Conservation (phyloP, 2,888 invertebrate genomes). For the Embidobia sp. region DNA sequence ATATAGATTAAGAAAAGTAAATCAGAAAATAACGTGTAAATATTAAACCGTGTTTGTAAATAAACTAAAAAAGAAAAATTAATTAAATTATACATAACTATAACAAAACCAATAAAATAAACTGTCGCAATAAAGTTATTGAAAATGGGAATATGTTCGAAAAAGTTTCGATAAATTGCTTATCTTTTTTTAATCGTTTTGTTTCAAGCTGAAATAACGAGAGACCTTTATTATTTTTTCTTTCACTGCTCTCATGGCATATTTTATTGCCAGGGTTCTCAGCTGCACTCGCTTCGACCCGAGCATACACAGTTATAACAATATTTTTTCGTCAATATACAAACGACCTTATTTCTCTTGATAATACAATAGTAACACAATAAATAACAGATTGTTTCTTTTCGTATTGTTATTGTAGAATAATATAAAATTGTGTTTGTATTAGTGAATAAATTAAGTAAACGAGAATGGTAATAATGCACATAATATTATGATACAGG, state of each 20-base stretch:
- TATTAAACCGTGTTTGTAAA: too few relatives aligned
- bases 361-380: conserved; percentile 73
- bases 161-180: conserved; percentile 7
- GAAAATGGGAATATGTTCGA: too few relatives aligned
- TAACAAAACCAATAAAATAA: too few relatives aligned
- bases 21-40: too few relatives aligned
- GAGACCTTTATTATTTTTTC: conserved; percentile 33
- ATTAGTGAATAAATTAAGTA: conserved; percentile 79
- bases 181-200: neutral
- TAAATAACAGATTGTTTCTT: conserved; percentile 73
- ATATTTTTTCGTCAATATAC: conserved; percentile 78
- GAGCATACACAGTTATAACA: conserved; percentile 77
- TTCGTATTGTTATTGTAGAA: conserved; percentile 67
- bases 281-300: conserved; percentile 69
- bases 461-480: conserved; percentile 73
- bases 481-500: conserved; percentile 66
- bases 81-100: too few relatives aligned
- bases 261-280: conserved; percentile 75
- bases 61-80: too few relatives aligned
- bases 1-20: too few relatives aligned
- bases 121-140: too few relatives aligned
- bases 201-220: conserved; percentile 32
- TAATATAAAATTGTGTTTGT: conserved; percentile 76
- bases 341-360: conserved; percentile 74
- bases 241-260: conserved; percentile 59